phyloP scores from a whole-genome alignment of 2,797 vertebrate species.

The Taeniopygia guttata region DNA sequence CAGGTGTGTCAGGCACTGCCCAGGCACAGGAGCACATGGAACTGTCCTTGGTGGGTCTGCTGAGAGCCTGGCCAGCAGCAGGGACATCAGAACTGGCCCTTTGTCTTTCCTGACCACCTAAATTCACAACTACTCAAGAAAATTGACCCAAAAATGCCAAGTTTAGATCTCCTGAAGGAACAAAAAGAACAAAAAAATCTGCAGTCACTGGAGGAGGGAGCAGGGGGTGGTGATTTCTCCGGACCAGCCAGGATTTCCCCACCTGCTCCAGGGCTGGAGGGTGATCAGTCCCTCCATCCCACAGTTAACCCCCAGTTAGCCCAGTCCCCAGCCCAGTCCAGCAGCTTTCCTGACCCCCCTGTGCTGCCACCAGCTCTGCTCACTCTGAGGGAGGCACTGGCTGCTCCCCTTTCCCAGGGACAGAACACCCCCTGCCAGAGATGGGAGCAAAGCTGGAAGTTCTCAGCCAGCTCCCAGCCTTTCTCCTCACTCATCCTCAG shows the following conservation, averaged over 20 bases:
- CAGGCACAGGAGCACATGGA: not conserved
- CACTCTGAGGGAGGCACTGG: rapidly evolving
- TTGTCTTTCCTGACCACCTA: not conserved
- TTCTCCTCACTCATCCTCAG: not conserved
- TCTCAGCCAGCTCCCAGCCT: not conserved
- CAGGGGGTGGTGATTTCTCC: not conserved
- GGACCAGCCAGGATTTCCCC: not conserved
- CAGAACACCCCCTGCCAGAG: not conserved
- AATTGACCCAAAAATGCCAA: no score
- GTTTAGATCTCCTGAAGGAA: not conserved
- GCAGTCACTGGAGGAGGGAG: not conserved
- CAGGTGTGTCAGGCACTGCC: not conserved
- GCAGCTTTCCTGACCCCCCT: not conserved
- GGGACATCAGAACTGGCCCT: not conserved
- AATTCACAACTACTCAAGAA: not conserved
- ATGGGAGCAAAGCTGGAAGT: not conserved
- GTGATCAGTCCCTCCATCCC: rapidly evolving
- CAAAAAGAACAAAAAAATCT: not conserved
- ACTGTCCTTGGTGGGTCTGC: not conserved
- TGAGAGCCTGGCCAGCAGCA: not conserved
- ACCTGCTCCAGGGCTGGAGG: not conserved
- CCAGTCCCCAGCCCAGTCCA: not conserved
- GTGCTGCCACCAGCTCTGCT: not conserved
- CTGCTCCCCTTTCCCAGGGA: not conserved
- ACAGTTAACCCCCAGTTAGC: not conserved